Base-by-base conservation (phyloP, 2,113 vertebrate genomes). In the Mustelus asterias region DNA sequence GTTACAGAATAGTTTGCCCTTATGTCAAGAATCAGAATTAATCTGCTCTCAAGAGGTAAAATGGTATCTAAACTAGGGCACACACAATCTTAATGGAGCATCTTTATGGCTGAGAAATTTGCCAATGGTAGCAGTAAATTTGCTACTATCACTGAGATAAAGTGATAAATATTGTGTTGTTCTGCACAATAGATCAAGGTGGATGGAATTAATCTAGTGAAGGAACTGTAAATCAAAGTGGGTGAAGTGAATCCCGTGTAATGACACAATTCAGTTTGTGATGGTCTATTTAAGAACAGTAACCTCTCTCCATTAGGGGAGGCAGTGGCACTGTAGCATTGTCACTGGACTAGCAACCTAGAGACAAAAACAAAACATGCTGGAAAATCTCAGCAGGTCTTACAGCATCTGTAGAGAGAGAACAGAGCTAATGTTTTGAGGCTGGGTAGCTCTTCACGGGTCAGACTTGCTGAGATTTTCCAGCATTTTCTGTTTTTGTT, bases 41-140 rank as follows among this genome's bases (percentile, higher is more conserved):
- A 58, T 92, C 33, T 63, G 29, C 29, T 92, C 33, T n/a, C 16
- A 26, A 58, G 26, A n/a, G 29, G 88, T 90, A 90, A 90, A 18
- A 26, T 60, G 58, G 88, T 60, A 89, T 26, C 29, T 60, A 90
- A 60, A 37, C 88, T 60, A 90, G 54, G 54, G 29, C 54, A 90
- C 60, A 60, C 11, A 60, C 88, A 90, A 90, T 90, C 88, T 90
- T 29, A 78, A 78, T n/a, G 76, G 76, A 78, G 10, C 88, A 90
- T 16, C 26, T 60, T 90, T 90, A 54, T 54, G 48, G 48, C 48
- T 54, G 48, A 54, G 48, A 54, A 58, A 90, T 90, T 90, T 90
- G 76, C 88, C 88, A 60, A 33, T n/a, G 88, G 54, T 90, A 22
- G 29, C n/a, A 60, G 58, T 90, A 29, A 63, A 60, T 33, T 58